Conservation (phyloP, 2,113 vertebrate genomes). For the Isichthys henryi region DNA sequence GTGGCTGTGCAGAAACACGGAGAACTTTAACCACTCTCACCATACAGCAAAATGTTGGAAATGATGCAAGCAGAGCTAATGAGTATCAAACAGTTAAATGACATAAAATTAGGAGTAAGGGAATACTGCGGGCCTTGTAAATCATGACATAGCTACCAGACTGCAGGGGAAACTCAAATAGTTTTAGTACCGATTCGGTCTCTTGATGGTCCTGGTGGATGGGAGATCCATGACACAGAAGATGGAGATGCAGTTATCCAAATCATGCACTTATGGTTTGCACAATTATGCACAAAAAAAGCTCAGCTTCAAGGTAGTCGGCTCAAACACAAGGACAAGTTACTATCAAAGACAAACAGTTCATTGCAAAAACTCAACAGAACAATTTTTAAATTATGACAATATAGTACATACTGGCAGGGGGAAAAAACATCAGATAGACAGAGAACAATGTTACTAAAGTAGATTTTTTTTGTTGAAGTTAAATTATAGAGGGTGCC, state of each 20-base stretch:
- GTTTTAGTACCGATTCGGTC: slow-evolving; percentile 55
- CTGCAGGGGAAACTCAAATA: slow-evolving; percentile 21
- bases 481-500: neutral
- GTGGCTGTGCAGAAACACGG: slow-evolving; percentile 42
- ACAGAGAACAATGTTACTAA: neutral
- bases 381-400: neutral
- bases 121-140: neutral
- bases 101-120: neutral
- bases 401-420: neutral
- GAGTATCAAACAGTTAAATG: slow-evolving; percentile 9
- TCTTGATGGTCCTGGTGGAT: slow-evolving; percentile 53
- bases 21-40: neutral
- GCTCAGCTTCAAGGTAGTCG: neutral
- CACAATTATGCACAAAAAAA: neutral
- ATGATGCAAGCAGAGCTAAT: neutral
- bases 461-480: neutral
- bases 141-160: slow-evolving; percentile 25
- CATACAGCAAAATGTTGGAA: neutral
- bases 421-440: neutral
- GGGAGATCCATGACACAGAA: slow-evolving; percentile 31
- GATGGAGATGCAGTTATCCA: slow-evolving; percentile 25
- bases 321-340: neutral
- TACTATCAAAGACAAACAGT: neutral
- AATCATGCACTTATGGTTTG: neutral
- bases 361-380: neutral